Base-by-base conservation (phyloP, 2,888 invertebrate genomes). In the Carpatolechia fugitivella region DNA sequence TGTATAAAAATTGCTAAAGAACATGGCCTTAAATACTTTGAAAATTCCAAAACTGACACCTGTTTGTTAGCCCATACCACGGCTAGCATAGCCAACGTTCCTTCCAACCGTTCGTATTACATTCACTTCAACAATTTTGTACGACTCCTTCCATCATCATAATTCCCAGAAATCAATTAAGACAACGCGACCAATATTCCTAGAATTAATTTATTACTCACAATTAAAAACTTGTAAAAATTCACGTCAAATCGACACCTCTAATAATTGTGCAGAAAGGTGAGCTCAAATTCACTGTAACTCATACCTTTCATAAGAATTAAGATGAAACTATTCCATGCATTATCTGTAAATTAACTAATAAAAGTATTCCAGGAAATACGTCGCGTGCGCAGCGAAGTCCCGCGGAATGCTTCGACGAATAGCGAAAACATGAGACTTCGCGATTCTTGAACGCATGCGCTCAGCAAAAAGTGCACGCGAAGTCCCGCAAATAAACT, bases 231-330 rank as follows among this genome's bases (percentile, higher is more conserved):
- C 40, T 40, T 40, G 40, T 40, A 16, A 40, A 40, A 40, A 16
- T 40, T 10, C 16, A 40, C 40, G 40, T 40, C 40, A 40, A 18
- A 40, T 40, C 40, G 40, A 40, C 40, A 40, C 40, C 40, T 40
- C 40, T 16, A 40, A 40, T 40, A 40, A 40, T 40, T 40, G 40
- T 40, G 10, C 10, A 10, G 14, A 40, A 40, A 40, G 40, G 40
- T 40, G 40, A 40, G 40, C 40, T 18, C 40, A 16, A 40, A 40
- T 40, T 40, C 40, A 40, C 40, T 16, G 40, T 40, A 40, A 18
- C 16, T 8, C 18, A 18, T 40, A 10, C 18, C 18, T 40, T 40
- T 40, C 6, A 14, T 16, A 10, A 18, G 40, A 40, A 40, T 10
- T 8, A 14, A 14, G 36, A 36, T 36, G 7, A 14, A 36, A 14